Evolutionary conservation across 2,113 vertebrate species (phyloP).

Genomic region (Rhinogobius similis): DNA sequence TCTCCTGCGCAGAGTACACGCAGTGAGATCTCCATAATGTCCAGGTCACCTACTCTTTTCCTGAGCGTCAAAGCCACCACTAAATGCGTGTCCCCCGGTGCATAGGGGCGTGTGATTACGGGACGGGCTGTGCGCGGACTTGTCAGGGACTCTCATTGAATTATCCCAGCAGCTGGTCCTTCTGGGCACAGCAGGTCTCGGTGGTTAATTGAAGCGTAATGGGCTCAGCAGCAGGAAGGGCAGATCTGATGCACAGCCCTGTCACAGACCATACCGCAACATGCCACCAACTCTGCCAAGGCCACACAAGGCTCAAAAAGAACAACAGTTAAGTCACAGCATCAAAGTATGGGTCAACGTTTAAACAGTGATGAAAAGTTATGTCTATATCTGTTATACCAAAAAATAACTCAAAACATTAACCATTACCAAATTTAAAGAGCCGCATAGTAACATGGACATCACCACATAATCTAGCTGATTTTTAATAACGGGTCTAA

Average conservation of each 20-base stretch:
- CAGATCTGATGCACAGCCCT: constrained; percentile 79
- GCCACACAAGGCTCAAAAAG: neutral
- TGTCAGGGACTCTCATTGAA: constrained; percentile 82
- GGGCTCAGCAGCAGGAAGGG: constrained; percentile 86
- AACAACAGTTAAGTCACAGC: neutral
- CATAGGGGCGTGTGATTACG: constrained; percentile 72
- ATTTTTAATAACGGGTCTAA: too few species aligned
- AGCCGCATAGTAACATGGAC: too few species aligned
- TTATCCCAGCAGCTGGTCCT: constrained; percentile 90
- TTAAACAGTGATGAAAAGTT: neutral
- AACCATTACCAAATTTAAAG: too few species aligned
- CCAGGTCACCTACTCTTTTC: constrained; percentile 10
- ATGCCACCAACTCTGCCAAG: neutral
- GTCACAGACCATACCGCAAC: constrained; percentile 61
- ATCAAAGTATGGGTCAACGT: neutral
- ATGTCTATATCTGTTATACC: too few species aligned
- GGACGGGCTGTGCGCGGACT: constrained; percentile 70
- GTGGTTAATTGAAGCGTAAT: constrained; percentile 93
- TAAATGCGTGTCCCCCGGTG: constrained; percentile 29
- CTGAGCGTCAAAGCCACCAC: neutral
- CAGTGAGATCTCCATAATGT: constrained; percentile 54
- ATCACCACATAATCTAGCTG: too few species aligned
- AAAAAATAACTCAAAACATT: too few species aligned
- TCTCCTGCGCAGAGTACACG: constrained; percentile 28
- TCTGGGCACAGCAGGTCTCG: constrained; percentile 81